Evolutionary conservation across 2,888 invertebrate species (phyloP), one percentile per base, ranked within the genome.

Genomic region (Subacronicta megacephala): DNA sequence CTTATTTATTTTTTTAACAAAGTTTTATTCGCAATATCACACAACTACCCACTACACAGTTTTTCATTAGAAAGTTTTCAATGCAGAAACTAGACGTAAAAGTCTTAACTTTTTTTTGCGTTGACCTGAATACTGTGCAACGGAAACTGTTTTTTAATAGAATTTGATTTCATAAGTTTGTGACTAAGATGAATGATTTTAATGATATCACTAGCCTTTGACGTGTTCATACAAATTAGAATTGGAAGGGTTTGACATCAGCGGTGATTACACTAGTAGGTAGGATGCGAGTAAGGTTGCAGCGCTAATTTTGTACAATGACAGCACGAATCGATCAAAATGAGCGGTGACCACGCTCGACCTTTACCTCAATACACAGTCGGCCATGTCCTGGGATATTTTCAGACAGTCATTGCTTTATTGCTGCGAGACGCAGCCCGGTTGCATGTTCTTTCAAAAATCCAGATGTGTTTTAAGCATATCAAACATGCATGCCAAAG

Each of bases 51-150:
- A 46, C 35, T 38, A 13, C 15, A 59, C 33, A 38, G 37, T 38
- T 78, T n/a, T 59, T 55, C 20, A 63, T 54, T 73, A 61, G 71
- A 75, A 73, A 75, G 74, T 63, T 51, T 44, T 50, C 52, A 64
- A 40, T 46, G 52, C 46, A 50, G 45, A 37, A 56, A 38, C 26
- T 17, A 13, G 44, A 41, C 43, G 45, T 15, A 53, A 50, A 33
- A 18, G 37, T 41, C 58, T 57, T 49, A 45, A 57, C 16, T 49
- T 44, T 50, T 53, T 35, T 50, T 23, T 58, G n/a, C 36, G 26
- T 23, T 64, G 65, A 70, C 71, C 65, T 45, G 47, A 43, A 42
- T 70, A 35, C 23, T 26, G 13, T 37, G 23, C 10, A 15, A 18
- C 31, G 49, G 36, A 20, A 29, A 35, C 47, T 18, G 16, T 7